These are phyloP conservation scores for Operophtera brumata DNA, from an alignment of 2,888 invertebrate species.

Conservation along the genomic window DNA sequence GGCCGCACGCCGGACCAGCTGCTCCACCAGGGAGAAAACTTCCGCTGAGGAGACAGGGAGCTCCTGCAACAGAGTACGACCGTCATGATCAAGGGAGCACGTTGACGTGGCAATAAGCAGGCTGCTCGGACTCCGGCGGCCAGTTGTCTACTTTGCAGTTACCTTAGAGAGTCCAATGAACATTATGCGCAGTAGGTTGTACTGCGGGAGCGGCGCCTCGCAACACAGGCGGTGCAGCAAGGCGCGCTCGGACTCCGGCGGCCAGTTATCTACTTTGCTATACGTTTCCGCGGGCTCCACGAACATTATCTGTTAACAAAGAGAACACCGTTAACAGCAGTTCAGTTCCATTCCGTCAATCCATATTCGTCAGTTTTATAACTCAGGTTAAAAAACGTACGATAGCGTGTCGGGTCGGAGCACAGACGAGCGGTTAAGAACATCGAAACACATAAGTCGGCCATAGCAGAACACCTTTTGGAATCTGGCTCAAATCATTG, in stretches of 20 bases:
- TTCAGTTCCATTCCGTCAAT: too few relatives aligned
- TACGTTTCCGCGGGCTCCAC: conserved; percentile 90
- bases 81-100: not conserved
- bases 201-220: conserved; percentile 93
- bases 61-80: conserved; percentile 75
- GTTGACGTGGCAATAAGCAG: not conserved
- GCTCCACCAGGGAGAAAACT: conserved; percentile 92
- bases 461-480: too few relatives aligned
- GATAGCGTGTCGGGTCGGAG: too few relatives aligned
- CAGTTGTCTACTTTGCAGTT: not conserved
- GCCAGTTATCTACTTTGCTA: conserved; percentile 93
- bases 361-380: too few relatives aligned
- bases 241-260: conserved; percentile 92
- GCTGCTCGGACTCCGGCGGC: not conserved
- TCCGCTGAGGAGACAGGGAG: conserved; percentile 90
- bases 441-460: too few relatives aligned
- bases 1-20: conserved; percentile 91
- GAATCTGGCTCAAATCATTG: too few relatives aligned
- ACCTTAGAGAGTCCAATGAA: conserved; percentile 88
- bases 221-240: conserved; percentile 89
- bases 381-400: too few relatives aligned
- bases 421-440: too few relatives aligned
- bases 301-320: conserved; percentile 80
- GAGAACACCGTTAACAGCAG: not conserved
- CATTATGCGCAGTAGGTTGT: conserved; percentile 89